These are phyloP conservation scores for Oxyteleia sp. DNA, from an alignment of 2,888 invertebrate genomes.

Conservation along the genomic window DNA sequence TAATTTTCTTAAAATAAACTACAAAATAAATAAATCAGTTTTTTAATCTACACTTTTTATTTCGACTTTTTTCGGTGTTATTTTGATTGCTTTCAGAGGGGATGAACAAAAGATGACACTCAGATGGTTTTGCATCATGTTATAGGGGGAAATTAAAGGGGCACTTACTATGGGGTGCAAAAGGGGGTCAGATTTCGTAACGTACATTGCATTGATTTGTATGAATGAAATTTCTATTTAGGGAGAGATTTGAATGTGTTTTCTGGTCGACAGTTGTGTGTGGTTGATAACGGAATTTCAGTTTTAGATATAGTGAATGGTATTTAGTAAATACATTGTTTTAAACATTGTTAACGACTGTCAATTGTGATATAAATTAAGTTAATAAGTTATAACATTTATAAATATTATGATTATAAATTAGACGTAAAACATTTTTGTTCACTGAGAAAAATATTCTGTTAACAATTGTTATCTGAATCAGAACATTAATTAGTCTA, in stretches of 20 bases:
- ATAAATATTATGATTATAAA: too few relatives aligned
- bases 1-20: too few relatives aligned
- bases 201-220: conserved; percentile 43
- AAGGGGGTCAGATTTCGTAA: conserved; percentile 31
- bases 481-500: too few relatives aligned
- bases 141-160: conserved; percentile 40
- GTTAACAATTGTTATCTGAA: too few relatives aligned
- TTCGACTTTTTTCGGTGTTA: background rate
- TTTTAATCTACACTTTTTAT: too few relatives aligned
- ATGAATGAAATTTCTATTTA: conserved; percentile 20
- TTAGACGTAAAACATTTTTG: too few relatives aligned
- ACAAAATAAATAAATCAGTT: too few relatives aligned
- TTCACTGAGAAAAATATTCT: too few relatives aligned
- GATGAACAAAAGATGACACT: conserved; percentile 3
- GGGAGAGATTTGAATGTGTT: conserved; percentile 40
- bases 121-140: conserved; percentile 41
- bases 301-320: background rate
- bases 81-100: conserved; percentile 9
- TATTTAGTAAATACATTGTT: too few relatives aligned
- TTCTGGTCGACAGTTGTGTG: background rate
- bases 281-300: conserved; percentile 26
- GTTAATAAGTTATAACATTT: too few relatives aligned
- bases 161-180: conserved; percentile 28
- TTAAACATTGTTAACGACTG: too few relatives aligned
- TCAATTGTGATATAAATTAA: too few relatives aligned